Percentiles rank a stretch among this genome's conserved stretches.
Evolutionary conservation across 2,113 vertebrate species (phyloP).

Genomic region (Pteronura brasiliensis): DNA sequence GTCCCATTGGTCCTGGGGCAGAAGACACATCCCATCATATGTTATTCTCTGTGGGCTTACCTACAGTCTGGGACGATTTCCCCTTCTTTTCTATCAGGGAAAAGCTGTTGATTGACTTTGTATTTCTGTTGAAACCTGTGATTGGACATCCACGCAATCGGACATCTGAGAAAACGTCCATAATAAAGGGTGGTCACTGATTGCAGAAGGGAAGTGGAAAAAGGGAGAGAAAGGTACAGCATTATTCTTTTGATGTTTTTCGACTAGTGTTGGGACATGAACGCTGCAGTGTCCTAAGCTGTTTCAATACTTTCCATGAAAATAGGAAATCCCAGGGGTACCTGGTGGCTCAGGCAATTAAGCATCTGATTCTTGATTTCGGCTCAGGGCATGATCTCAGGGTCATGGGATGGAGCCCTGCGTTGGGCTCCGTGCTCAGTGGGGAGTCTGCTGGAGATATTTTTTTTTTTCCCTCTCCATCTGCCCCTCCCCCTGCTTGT

Average conservation of each 20-base stretch:
- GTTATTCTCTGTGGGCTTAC: neutral
- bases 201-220: neutral
- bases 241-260: neutral
- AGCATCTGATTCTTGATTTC: neutral
- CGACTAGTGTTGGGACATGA: neutral
- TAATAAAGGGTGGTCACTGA: neutral
- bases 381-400: neutral
- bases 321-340: neutral
- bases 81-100: neutral
- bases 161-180: neutral
- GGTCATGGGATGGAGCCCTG: neutral
- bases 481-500: neutral
- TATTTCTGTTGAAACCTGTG: slow-evolving; percentile 26
- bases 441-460: neutral
- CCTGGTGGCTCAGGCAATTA: neutral
- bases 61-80: neutral
- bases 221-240: neutral
- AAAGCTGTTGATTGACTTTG: neutral
- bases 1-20: neutral
- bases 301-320: neutral
- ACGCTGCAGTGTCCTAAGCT: neutral
- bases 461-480: neutral
- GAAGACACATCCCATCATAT: neutral
- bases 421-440: neutral
- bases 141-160: neutral